A percentile compares a stretch with the other conserved stretches of the same genome.
These are phyloP conservation scores for Nycticryphes semicollaris DNA, from an alignment of 2,113 vertebrate species.

Conservation along the genomic window DNA sequence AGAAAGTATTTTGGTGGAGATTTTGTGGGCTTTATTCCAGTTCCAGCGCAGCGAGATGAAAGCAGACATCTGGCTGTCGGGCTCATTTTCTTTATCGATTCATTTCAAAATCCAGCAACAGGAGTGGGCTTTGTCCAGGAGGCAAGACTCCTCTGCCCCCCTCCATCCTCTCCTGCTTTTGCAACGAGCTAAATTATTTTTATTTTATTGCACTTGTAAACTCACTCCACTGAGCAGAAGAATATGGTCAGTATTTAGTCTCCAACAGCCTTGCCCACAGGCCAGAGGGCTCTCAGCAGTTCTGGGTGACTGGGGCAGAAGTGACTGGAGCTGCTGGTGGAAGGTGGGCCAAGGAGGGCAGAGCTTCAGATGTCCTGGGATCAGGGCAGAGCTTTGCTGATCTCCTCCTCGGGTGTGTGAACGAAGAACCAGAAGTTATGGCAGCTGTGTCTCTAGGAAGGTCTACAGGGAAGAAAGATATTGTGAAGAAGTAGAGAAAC, in stretches of 20 bases:
- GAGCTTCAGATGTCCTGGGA: background rate
- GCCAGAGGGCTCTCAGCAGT: background rate
- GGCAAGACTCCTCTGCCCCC: background rate
- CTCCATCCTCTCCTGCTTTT: accelerated
- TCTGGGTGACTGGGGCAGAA: background rate
- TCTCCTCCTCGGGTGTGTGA: background rate
- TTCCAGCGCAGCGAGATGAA: conserved; percentile 36
- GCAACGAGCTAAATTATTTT: background rate
- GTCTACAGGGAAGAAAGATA: background rate
- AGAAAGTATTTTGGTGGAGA: conserved; percentile 30
- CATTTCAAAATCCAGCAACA: conserved; percentile 28
- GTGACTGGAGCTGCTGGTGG: background rate
- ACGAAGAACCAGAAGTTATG: background rate
- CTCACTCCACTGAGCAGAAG: background rate
- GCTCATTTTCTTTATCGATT: background rate
- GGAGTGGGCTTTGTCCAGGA: background rate
- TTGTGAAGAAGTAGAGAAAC: background rate
- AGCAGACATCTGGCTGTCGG: conserved; percentile 46
- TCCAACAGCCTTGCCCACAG: background rate
- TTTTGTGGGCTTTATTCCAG: conserved; percentile 51
- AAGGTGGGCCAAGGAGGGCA: background rate
- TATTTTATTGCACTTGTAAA: background rate
- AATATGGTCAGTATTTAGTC: background rate
- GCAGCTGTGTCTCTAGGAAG: background rate
- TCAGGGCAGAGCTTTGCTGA: background rate